These are phyloP conservation scores for Lasioglossum zephyrum DNA, from an alignment of 2,888 invertebrate species.

Conservation along the genomic window DNA sequence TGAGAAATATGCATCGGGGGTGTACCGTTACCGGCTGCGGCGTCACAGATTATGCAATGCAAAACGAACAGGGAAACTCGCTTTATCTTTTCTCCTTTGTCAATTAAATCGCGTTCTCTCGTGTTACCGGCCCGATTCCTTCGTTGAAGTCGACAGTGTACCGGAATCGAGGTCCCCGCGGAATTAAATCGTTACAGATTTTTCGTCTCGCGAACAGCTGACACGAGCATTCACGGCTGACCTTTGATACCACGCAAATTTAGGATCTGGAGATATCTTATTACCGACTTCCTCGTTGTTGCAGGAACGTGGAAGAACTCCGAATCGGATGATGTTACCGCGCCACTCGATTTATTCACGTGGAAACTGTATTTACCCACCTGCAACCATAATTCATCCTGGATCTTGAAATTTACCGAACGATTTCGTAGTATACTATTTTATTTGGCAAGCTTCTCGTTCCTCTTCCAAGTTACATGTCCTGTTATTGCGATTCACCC, in stretches of 20 bases:
- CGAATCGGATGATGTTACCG: not conserved
- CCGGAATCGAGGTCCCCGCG: not conserved
- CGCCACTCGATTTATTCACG: not conserved
- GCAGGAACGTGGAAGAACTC: not conserved
- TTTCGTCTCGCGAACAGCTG: not conserved
- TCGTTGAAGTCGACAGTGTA: not conserved
- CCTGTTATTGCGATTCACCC: too few relatives aligned
- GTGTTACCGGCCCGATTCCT: slow-evolving; percentile 25
- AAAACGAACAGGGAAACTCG: slow-evolving; percentile 57
- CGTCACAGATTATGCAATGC: slow-evolving; percentile 56
- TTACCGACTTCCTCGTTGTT: slow-evolving; percentile 15
- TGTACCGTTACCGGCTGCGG: slow-evolving; percentile 67
- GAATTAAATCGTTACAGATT: slow-evolving; percentile 25
- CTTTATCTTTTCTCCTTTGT: slow-evolving; percentile 42
- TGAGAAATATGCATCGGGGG: slow-evolving; percentile 63
- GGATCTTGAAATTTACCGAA: not conserved
- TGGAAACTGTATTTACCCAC: not conserved
- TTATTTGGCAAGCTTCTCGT: not conserved
- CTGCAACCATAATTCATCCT: not conserved
- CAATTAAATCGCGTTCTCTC: slow-evolving; percentile 43
- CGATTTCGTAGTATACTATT: not conserved
- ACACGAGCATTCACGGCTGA: slow-evolving; percentile 4
- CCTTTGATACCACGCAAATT: slow-evolving; percentile 17
- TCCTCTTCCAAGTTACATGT: too few relatives aligned
- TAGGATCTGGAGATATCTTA: slow-evolving; percentile 7